Conservation (phyloP, 2,888 invertebrate species). For the Vannuccia rotundouncinata region DNA sequence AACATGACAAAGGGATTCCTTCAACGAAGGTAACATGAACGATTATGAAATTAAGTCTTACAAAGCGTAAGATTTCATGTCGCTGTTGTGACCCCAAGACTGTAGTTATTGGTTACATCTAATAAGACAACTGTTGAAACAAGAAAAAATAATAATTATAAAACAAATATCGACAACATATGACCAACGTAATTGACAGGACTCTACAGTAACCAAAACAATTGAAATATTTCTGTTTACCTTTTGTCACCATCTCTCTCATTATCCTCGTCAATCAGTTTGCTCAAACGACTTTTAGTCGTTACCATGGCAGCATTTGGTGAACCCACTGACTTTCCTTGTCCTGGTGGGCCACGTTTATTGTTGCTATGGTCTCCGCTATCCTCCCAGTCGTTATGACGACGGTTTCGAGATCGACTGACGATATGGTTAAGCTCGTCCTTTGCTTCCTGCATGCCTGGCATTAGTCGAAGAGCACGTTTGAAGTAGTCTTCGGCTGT, state of each 20-base stretch:
- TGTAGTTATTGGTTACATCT: too few relatives aligned
- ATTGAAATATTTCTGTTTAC: too few relatives aligned
- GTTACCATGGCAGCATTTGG: not conserved
- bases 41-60: too few relatives aligned
- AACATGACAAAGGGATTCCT: too few relatives aligned
- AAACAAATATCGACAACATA: too few relatives aligned
- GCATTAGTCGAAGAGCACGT: constrained; percentile 43
- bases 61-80: too few relatives aligned
- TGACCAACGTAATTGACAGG: too few relatives aligned
- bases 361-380: not conserved
- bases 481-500: constrained; percentile 44
- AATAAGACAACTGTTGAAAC: too few relatives aligned
- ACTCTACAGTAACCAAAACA: too few relatives aligned
- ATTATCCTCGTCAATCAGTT: not conserved
- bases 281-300: not conserved
- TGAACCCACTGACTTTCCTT: not conserved
- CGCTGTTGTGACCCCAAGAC: too few relatives aligned
- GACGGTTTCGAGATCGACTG: not conserved
- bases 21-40: too few relatives aligned
- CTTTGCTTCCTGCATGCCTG: constrained; percentile 44
- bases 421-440: constrained; percentile 34
- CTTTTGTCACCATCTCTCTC: not conserved
- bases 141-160: too few relatives aligned
- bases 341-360: not conserved
- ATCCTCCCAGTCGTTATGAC: constrained; percentile 10